Conservation (phyloP, 2,888 invertebrate genomes). For the Oscheius sp. region DNA sequence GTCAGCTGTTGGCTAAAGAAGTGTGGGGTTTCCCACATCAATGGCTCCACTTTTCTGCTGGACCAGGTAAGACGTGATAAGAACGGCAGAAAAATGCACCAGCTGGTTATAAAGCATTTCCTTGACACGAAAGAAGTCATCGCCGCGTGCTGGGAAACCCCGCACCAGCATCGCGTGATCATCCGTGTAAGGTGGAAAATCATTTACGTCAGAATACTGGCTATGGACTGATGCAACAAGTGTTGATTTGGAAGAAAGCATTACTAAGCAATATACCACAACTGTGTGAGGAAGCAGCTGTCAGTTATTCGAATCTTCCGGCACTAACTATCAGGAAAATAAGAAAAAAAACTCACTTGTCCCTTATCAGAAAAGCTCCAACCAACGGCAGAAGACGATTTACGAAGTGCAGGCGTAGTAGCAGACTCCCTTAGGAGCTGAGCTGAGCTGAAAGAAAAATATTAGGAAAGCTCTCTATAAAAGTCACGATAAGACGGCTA, state of each 20-base stretch:
- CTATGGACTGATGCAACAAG: background rate
- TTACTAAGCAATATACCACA: background rate
- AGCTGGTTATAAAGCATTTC: slow-evolving; percentile 21
- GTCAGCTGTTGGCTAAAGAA: slow-evolving; percentile 12
- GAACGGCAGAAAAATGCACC: slow-evolving; percentile 22
- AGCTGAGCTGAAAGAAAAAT: slow-evolving; percentile 46
- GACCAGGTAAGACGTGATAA: slow-evolving; percentile 6
- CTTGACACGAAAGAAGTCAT: slow-evolving; percentile 2
- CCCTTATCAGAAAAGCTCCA: slow-evolving; percentile 36
- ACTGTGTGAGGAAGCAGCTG: slow-evolving; percentile 6
- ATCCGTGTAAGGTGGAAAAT: background rate
- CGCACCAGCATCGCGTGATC: slow-evolving; percentile 13
- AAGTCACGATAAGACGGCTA: background rate
- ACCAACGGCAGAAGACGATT: slow-evolving; percentile 54
- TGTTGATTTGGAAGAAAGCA: background rate
- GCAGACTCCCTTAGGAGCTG: slow-evolving; percentile 38
- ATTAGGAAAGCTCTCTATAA: background rate
- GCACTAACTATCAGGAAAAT: slow-evolving; percentile 25
- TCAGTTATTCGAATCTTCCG: background rate
- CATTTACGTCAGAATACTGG: slow-evolving; percentile 21
- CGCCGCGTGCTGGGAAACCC: slow-evolving; percentile 24
- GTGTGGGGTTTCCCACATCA: slow-evolving; percentile 1
- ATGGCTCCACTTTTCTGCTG: slow-evolving; percentile 11
- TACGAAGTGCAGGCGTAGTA: slow-evolving; percentile 43
- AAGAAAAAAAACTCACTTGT: slow-evolving; percentile 8